Percentiles rank a stretch among this genome's conserved stretches.
Conservation (phyloP, 30 jellyfish, hydroid and myxozoan species). For the Aurelia sp. region DNA sequence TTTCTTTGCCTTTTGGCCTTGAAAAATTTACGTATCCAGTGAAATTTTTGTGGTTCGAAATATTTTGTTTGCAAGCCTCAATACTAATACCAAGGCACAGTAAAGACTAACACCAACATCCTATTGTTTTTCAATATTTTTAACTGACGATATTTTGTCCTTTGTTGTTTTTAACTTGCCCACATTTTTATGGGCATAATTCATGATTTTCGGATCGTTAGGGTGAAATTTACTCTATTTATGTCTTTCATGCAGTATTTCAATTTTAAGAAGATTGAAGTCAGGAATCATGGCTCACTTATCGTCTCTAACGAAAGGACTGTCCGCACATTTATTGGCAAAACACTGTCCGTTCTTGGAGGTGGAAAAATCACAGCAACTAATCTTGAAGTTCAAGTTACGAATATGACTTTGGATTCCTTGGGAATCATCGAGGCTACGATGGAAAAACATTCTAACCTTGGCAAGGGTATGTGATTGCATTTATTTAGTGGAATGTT, state of each 20-base stretch:
- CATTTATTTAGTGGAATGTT: background rate
- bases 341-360: slow-evolving; percentile 31
- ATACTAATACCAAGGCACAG: too few species aligned
- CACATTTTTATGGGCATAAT: too few species aligned
- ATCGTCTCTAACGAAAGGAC: slow-evolving; percentile 48
- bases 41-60: too few species aligned
- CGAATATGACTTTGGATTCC: slow-evolving; percentile 49
- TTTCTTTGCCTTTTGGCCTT: too few species aligned
- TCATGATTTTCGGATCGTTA: too few species aligned
- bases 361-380: slow-evolving; percentile 68
- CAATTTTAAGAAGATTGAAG: slow-evolving; percentile 54
- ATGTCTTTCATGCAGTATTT: slow-evolving; percentile 5
- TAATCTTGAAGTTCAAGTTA: slow-evolving; percentile 43
- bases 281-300: slow-evolving; percentile 45
- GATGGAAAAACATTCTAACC: slow-evolving; percentile 38
- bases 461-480: slow-evolving; percentile 60
- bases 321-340: slow-evolving; percentile 56
- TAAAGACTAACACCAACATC: too few species aligned
- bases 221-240: background rate
- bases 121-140: too few species aligned
- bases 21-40: too few species aligned
- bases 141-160: too few species aligned
- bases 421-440: slow-evolving; percentile 58
- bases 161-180: too few species aligned
- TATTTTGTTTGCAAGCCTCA: too few species aligned